These are phyloP conservation scores for Heliconius erato DNA, from an alignment of 2,888 invertebrate genomes.

Conservation along the genomic window DNA sequence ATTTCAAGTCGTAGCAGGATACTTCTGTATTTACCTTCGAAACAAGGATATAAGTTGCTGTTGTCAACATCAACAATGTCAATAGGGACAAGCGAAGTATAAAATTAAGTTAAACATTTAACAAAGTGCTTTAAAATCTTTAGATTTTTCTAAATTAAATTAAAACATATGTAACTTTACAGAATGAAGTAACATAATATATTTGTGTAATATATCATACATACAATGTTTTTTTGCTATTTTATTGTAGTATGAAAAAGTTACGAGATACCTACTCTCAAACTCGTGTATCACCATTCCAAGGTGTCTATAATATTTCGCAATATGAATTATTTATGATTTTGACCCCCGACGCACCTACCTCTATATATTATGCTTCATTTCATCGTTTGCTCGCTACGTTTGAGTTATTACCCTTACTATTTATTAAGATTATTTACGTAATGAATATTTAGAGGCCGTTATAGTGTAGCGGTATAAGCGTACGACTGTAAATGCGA, in stretches of 20 bases:
- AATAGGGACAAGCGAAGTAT: not conserved
- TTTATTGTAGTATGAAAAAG: not conserved
- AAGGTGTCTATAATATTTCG: slow-evolving; percentile 11
- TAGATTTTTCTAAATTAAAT: too few relatives aligned
- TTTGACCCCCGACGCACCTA: not conserved
- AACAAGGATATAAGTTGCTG: not conserved
- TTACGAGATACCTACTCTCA: not conserved
- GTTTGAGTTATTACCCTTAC: slow-evolving; percentile 6
- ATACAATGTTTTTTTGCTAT: not conserved
- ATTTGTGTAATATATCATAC: not conserved
- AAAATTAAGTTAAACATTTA: not conserved
- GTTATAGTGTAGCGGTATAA: too few relatives aligned
- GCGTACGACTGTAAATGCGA: too few relatives aligned
- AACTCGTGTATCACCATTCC: slow-evolving; percentile 2
- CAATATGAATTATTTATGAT: slow-evolving; percentile 19
- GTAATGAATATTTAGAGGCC: not conserved
- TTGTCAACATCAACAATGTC: not conserved
- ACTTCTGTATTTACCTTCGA: too few relatives aligned
- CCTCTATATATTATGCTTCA: not conserved
- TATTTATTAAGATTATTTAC: not conserved
- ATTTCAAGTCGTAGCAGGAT: not conserved
- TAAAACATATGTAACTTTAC: too few relatives aligned
- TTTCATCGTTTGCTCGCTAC: not conserved
- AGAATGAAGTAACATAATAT: too few relatives aligned
- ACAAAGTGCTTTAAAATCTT: not conserved